phyloP scores from a whole-genome alignment of 2,888 invertebrate genomes.

The Drosophila cognata region DNA sequence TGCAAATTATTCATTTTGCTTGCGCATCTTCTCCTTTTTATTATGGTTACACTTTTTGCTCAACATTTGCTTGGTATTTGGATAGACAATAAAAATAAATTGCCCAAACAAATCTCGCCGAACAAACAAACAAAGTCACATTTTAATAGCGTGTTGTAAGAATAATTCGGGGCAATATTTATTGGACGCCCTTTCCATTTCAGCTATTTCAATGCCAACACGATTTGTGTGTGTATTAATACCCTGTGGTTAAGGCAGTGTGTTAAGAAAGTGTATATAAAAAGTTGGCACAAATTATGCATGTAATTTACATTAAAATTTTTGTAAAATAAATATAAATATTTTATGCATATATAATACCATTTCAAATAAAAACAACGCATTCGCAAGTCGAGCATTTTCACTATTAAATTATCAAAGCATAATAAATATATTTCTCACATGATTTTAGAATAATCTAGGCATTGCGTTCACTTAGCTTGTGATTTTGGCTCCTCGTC shows the following conservation, averaged over 20 bases:
- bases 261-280: background rate
- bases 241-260: slow-evolving; percentile 1
- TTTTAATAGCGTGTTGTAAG: slow-evolving; percentile 45
- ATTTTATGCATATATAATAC: background rate
- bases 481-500: slow-evolving; percentile 40
- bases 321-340: background rate
- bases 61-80: slow-evolving; percentile 6
- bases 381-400: background rate
- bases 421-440: slow-evolving; percentile 1
- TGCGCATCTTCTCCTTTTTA: background rate
- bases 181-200: slow-evolving; percentile 21
- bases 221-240: background rate
- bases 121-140: slow-evolving; percentile 55
- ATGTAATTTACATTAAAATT: background rate
- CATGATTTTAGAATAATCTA: slow-evolving; percentile 18
- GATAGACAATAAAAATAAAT: slow-evolving; percentile 48
- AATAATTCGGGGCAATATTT: slow-evolving; percentile 32
- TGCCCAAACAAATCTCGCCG: slow-evolving; percentile 35
- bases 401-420: background rate
- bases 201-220: slow-evolving; percentile 56
- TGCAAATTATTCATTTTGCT: slow-evolving; percentile 60
- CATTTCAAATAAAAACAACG: background rate
- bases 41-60: slow-evolving; percentile 22
- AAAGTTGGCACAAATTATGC: background rate
- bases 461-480: slow-evolving; percentile 17